phyloP scores from a whole-genome alignment of 1,140 invertebrate species.

The Dendrolimus punctatus region DNA sequence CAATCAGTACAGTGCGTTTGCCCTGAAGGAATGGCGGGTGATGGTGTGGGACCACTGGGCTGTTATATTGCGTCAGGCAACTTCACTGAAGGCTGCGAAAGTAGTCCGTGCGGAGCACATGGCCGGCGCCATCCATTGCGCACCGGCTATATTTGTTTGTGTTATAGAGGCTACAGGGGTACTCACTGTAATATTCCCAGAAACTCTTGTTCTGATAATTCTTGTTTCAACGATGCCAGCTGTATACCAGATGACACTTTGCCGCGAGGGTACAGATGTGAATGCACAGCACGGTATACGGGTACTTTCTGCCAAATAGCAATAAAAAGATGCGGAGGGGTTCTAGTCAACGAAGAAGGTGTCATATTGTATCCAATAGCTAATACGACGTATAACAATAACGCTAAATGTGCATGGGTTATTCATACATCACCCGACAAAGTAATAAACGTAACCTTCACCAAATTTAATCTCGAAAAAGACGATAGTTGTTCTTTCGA shows the following conservation, averaged over 20 bases:
- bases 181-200: constrained; percentile 72
- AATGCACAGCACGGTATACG: constrained; percentile 71
- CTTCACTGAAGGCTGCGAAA: constrained; percentile 59
- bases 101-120: constrained; percentile 78
- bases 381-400: constrained; percentile 74
- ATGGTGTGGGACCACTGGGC: constrained; percentile 85
- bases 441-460: constrained; percentile 87
- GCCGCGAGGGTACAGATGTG: constrained; percentile 67
- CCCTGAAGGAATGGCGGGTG: constrained; percentile 83
- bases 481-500: constrained; percentile 73
- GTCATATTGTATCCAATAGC: constrained; percentile 78
- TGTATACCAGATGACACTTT: constrained; percentile 73
- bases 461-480: constrained; percentile 80
- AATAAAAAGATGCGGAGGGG: constrained; percentile 77
- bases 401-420: constrained; percentile 86
- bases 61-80: constrained; percentile 72
- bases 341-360: constrained; percentile 73
- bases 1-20: constrained; percentile 83
- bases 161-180: constrained; percentile 75
- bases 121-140: constrained; percentile 73
- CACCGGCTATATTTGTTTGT: constrained; percentile 73
- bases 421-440: constrained; percentile 77
- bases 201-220: constrained; percentile 79
- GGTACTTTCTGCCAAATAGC: constrained; percentile 42
- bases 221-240: constrained; percentile 87